Percentiles rank a stretch among this genome's conserved stretches.
Evolutionary conservation across 2,888 invertebrate genomes (phyloP).

Genomic region (Nephrotoma appendiculata): DNA sequence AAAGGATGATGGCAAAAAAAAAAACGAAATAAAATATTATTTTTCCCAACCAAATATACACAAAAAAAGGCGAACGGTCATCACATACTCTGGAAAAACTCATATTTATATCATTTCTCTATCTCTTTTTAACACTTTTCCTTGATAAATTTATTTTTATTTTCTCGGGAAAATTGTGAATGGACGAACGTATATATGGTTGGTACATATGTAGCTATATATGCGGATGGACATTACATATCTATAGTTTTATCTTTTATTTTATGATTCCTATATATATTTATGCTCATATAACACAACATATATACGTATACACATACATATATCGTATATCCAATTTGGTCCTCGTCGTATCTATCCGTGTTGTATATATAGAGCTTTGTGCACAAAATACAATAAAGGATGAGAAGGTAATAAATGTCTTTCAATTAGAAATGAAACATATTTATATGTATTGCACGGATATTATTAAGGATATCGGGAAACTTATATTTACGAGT

Average conservation of each 20-base stretch:
- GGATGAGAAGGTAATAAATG: neutral
- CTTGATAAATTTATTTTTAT: neutral
- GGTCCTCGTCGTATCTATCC: neutral
- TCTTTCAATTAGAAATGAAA: neutral
- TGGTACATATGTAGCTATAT: neutral
- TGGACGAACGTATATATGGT: neutral
- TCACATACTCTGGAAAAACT: neutral
- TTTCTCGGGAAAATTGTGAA: neutral
- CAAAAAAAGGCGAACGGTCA: neutral
- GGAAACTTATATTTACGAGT: neutral
- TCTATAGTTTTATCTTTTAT: neutral
- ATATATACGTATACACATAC: neutral
- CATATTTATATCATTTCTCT: neutral
- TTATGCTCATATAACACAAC: neutral
- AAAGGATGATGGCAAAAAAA: neutral
- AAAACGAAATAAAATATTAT: neutral
- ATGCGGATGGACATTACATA: neutral
- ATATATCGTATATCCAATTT: neutral
- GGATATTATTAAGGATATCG: neutral
- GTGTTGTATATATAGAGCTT: neutral
- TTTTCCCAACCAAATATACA: neutral
- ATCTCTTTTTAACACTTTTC: neutral
- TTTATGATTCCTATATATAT: neutral
- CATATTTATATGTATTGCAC: neutral
- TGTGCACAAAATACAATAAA: neutral